A percentile compares a stretch with the other conserved stretches of the same genome.
Conservation (phyloP, 2,113 vertebrate species). For the Tauraco erythrolophus region DNA sequence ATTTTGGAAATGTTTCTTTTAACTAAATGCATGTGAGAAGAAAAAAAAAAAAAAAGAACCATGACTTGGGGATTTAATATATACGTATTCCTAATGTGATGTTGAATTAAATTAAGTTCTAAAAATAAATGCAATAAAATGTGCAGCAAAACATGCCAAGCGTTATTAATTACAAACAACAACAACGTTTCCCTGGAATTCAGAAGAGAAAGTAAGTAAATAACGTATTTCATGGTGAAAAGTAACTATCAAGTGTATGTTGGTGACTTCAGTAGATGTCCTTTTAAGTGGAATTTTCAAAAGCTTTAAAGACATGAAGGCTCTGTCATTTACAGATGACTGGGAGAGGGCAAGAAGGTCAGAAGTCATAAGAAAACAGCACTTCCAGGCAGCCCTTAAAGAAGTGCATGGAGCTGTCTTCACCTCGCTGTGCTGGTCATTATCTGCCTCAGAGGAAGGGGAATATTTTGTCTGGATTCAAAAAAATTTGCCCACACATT, state of each 20-base stretch:
- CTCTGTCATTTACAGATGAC: background rate
- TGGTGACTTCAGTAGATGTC: background rate
- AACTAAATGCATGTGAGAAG: background rate
- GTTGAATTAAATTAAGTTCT: background rate
- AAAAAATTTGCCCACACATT: background rate
- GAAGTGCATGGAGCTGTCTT: background rate
- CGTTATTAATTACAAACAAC: background rate
- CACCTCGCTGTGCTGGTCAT: background rate
- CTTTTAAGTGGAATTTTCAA: background rate
- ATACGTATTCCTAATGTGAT: background rate
- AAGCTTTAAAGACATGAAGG: background rate
- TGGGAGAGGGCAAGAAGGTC: background rate
- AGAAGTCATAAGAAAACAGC: background rate
- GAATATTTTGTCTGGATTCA: background rate
- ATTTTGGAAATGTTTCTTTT: conserved; percentile 63
- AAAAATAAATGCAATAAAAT: background rate
- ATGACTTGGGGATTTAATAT: conserved; percentile 48
- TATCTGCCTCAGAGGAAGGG: background rate
- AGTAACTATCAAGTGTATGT: background rate
- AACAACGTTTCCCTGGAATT: background rate
- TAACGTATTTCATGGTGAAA: background rate
- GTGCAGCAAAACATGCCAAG: background rate
- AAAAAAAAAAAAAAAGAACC: background rate
- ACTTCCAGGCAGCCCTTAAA: background rate
- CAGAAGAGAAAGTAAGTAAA: background rate